phyloP scores from a whole-genome alignment of 2,113 vertebrate species.

The Tauraco erythrolophus region DNA sequence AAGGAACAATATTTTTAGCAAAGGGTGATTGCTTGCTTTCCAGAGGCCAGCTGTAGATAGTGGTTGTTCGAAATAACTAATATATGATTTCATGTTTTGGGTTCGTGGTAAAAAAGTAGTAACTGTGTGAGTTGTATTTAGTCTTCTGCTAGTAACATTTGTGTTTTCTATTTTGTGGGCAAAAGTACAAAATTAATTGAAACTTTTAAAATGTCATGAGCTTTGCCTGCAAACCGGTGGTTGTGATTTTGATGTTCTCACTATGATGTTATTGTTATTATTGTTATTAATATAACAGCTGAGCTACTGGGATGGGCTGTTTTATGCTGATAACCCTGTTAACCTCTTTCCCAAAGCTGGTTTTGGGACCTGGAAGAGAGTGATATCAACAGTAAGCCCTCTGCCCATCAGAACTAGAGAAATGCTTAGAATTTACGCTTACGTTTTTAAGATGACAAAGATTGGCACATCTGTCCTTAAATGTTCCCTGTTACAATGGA shows the following conservation, averaged over 20 bases:
- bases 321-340: not conserved
- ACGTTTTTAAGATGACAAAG: not conserved
- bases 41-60: not conserved
- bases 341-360: not conserved
- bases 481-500: not conserved
- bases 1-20: not conserved
- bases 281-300: not conserved
- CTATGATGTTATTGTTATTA: not conserved
- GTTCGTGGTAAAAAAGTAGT: not conserved
- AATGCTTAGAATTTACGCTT: not conserved
- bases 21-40: not conserved
- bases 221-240: not conserved
- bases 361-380: not conserved
- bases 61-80: constrained; percentile 8
- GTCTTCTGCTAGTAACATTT: not conserved
- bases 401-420: not conserved
- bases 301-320: not conserved
- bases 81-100: constrained; percentile 41
- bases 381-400: not conserved
- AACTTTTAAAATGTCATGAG: not conserved
- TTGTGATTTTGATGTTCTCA: not conserved
- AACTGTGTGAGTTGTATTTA: not conserved
- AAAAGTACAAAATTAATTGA: not conserved
- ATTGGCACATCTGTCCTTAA: not conserved
- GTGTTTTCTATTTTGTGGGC: not conserved